Base-by-base conservation (phyloP, 2,113 vertebrate species). In the Phaethornis superciliosus region DNA sequence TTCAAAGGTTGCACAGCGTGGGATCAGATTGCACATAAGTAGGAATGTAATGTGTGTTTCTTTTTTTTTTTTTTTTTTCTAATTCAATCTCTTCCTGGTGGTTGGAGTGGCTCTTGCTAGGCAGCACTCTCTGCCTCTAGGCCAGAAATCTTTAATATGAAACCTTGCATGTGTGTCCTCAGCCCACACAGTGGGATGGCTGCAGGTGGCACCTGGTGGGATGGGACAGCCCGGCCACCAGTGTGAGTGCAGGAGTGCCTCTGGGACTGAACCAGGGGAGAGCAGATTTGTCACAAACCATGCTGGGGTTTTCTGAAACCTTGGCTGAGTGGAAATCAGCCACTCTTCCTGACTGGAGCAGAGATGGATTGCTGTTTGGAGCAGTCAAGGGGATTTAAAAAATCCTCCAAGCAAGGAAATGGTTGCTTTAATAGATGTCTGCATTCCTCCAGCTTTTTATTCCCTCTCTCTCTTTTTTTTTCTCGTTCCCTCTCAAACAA, bases 1-100 rank as follows among this genome's bases (percentile, higher is more conserved):
- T 93, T 89, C 88, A 95, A 86, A 93, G 89, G 80, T 16, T 1
- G 28, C 80, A n/a, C 81, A 85, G 76, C 72, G n/a, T 88, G 88
- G 51, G 51, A 71, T 81, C 71, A 77, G 76, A 87, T 79, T 86
- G 96, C 71, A 70, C 94, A 74, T 33, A 87, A 90, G 54, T 33
- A 71, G 46, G 56, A 76, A 49, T 35, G 26, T 19, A 83, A 94
- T 21, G 26, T 26, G 30, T 67, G 8, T 58, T 49, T 52, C 11
- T 65, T 84, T 42, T 1, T 33, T 13, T 65, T 35, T 49, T 15
- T 55, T 54, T 58, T n/a, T 62, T 54, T 64, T 24, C 0, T 2
- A 59, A 60, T 92, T 93, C 78, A 84, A 0, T 79, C 74, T 68
- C 69, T 63, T 54, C 75, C 59, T 35, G 42, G 16, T 67, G 42